A percentile compares a stretch with the other conserved stretches of the same genome.
Conservation (phyloP, 2,797 vertebrate genomes). For the Gallirallus australis region DNA sequence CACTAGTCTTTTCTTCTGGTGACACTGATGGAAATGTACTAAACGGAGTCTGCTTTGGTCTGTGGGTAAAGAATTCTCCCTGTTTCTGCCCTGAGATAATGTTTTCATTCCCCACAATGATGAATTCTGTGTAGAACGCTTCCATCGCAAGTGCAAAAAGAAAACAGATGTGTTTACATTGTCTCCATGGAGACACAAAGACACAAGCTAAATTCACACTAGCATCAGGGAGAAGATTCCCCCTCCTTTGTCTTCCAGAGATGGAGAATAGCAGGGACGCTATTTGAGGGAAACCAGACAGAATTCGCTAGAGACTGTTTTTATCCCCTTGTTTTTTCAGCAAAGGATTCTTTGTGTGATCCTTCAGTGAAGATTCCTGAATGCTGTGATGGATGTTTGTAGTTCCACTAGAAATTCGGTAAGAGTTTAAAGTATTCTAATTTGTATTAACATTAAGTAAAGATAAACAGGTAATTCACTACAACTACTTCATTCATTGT, state of each 20-base stretch:
- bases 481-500: not conserved
- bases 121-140: slow-evolving; percentile 45
- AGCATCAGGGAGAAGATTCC: not conserved
- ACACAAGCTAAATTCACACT: slow-evolving; percentile 49
- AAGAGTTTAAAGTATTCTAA: not conserved
- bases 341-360: slow-evolving; percentile 12
- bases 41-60: not conserved
- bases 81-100: slow-evolving; percentile 4
- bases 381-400: not conserved
- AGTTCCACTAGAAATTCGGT: not conserved
- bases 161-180: slow-evolving; percentile 78
- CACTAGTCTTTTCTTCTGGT: not conserved
- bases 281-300: slow-evolving; percentile 41
- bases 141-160: slow-evolving; percentile 65
- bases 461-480: not conserved
- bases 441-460: not conserved
- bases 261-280: slow-evolving; percentile 1
- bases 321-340: not conserved
- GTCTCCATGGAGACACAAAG: slow-evolving; percentile 77
- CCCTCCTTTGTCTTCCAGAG: slow-evolving; percentile 61
- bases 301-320: slow-evolving; percentile 11
- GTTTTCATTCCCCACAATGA: slow-evolving; percentile 26
- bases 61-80: not conserved
- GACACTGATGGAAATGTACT: not conserved
- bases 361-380: not conserved